phyloP scores from a whole-genome alignment of 2,888 invertebrate species.

The Drosophila rubida region DNA sequence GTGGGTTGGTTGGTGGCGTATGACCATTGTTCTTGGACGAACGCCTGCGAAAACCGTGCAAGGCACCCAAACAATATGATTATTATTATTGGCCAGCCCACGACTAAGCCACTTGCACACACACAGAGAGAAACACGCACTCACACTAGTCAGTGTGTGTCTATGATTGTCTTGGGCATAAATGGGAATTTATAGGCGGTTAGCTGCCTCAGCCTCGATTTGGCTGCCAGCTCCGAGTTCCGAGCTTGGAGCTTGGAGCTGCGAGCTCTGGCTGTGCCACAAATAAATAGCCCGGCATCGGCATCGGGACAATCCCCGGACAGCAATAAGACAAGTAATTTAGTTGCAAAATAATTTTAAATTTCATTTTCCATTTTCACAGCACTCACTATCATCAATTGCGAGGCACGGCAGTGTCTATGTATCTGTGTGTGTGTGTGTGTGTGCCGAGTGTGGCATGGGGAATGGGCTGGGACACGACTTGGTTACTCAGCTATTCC shows the following conservation, averaged over 20 bases:
- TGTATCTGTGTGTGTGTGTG: no score
- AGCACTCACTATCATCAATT: constrained; percentile 62
- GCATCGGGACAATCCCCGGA: constrained; percentile 69
- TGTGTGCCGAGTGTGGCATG: no score
- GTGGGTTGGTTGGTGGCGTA: not conserved
- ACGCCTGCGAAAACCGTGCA: constrained; percentile 45
- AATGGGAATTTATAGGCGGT: constrained; percentile 75
- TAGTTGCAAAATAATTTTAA: constrained; percentile 78
- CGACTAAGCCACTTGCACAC: constrained; percentile 61
- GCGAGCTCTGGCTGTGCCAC: constrained; percentile 42
- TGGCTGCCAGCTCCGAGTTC: not conserved
- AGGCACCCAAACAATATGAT: constrained; percentile 72
- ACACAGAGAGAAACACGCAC: not conserved
- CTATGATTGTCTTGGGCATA: constrained; percentile 76
- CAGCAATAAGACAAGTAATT: constrained; percentile 78
- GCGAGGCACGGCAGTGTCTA: no score
- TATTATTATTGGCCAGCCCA: constrained; percentile 70
- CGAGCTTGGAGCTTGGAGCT: no score
- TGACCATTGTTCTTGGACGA: constrained; percentile 61
- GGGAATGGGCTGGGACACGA: no score
- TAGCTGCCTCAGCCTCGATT: constrained; percentile 35
- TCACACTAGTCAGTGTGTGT: not conserved
- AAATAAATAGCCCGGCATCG: constrained; percentile 63
- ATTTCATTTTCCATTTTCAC: constrained; percentile 76
- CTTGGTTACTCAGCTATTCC: constrained; percentile 7